Base-by-base conservation (phyloP, 2,888 invertebrate species). In the Cerastoderma edule region DNA sequence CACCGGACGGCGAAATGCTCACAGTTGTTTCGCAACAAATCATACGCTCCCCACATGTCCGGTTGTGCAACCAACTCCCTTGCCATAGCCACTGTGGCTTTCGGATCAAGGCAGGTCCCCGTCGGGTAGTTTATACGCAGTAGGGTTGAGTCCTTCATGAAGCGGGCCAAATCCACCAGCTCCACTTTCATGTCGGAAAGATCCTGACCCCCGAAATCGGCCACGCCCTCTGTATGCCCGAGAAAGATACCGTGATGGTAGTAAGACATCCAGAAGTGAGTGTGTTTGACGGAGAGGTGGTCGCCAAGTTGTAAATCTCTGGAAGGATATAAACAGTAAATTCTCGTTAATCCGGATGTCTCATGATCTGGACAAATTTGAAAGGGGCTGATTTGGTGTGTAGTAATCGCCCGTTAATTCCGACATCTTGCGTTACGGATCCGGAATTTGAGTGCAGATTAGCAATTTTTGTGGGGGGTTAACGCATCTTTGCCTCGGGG, bases 201-300 rank as follows among this genome's bases (percentile, higher is more conserved):
- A n/a, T 66, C 30, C 3, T 10, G 19, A 19, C 69, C 68, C 2
- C 80, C 76, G 44, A 77, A 80, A 50, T 80, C 71, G 1, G 66
- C 74, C 2, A 80, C 68, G 0, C 74, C 80, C 32, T 60, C 60
- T 19, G 60, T 48, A 13, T 44, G 57, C n/a, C 72, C 63, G 0
- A 80, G 48, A 35, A 64, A 76, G 22, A 80, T 80, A 19, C 73
- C 76, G 53, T 80, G 80, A 33, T 80, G 80, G 32, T 73, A 74
- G 27, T 74, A 78, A 4, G 50, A 22, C 24, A 66, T 39, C 1
- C 67, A 75, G 0, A 13, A n/a, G 16, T 24, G 44, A 24, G 27
- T 27, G 27, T 72, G 75, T 19, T 72, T 46, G 10, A 74, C 74
- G 13, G 75, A 74, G 1, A 78, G 3, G 8, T 78, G 78, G 39